Base-by-base conservation (phyloP, 2,888 invertebrate genomes). In the Torymus auratus region DNA sequence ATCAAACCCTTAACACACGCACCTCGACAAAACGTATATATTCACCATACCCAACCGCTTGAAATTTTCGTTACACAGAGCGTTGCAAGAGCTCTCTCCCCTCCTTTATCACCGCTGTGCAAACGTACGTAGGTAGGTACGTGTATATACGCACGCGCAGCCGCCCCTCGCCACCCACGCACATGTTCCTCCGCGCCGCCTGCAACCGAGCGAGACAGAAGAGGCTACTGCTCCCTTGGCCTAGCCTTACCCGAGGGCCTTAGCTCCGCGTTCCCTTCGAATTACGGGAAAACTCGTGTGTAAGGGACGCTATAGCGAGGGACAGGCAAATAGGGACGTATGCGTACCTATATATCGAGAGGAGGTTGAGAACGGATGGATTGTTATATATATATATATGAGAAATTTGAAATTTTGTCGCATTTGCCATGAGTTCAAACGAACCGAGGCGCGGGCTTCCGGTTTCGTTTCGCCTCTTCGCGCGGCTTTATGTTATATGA, bases 391-490 rank as follows among this genome's bases (percentile, higher is more conserved):
- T 28, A 7, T 4, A 28, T 41, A 41, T 7, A 7, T 41, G 41
- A 7, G 41, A 41, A 41, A 7, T 41, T 41, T 41, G 41, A 7
- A 41, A 41, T 41, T 41, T 41, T 41, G 41, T 20, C 20, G 20
- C 20, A 1, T 7, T 41, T 41, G 41, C 41, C 41, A 7, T 41
- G 41, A 1, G 41, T 41, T 41, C 7, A 41, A 41, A 41, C 41
- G 41, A 41, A 41, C 15, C 28, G 61, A 23, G 23, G 53, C 5
- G 64, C 41, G 7, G 73, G 82, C 74, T 87, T 85, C 85, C 83
- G 86, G 84, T 78, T 84, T 79, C 77, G 71, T 64, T 62, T 64
- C 28, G 67, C 53, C 55, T 58, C 17, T 65, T 41, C 41, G 41
- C 41, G 41, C n/a, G n/a, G n/a, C 65, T 56, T 65, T 74, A 11